Conservation (phyloP, 2,797 vertebrate genomes). For the Myotis planiceps region DNA sequence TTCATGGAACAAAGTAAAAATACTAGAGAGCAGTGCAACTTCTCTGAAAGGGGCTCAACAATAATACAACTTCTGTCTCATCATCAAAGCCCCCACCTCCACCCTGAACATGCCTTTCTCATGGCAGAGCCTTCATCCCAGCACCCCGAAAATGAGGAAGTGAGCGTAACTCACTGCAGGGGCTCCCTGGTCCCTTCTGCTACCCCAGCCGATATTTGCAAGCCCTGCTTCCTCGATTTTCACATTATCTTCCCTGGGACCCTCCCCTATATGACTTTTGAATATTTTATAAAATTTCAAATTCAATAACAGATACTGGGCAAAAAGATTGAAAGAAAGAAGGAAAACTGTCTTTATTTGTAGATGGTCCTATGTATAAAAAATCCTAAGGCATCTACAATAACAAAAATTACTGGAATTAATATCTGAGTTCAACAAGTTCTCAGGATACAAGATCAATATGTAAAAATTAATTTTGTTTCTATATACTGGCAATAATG, state of each 20-base stretch:
- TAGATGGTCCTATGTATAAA: background rate
- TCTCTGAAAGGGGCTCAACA: background rate
- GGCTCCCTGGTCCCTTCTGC: background rate
- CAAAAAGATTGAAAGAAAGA: background rate
- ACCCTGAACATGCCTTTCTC: background rate
- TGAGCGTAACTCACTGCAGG: background rate
- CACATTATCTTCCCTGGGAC: background rate
- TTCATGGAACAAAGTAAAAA: background rate
- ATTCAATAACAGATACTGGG: slow-evolving; percentile 6
- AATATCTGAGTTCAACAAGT: background rate
- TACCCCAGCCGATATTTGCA: background rate
- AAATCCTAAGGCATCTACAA: background rate
- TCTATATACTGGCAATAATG: background rate
- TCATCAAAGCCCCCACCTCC: background rate
- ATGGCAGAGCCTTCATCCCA: background rate
- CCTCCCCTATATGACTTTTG: background rate
- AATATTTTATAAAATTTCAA: slow-evolving; percentile 40
- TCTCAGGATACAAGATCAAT: background rate
- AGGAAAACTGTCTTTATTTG: slow-evolving; percentile 36
- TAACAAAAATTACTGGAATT: background rate
- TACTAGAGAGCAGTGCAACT: background rate
- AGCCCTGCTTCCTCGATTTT: background rate
- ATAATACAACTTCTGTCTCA: background rate
- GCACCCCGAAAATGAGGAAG: background rate
- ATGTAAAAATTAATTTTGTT: slow-evolving; percentile 3